These are phyloP conservation scores for Tachysurus fulvidraco DNA, from an alignment of 2,113 vertebrate genomes.

Conservation along the genomic window DNA sequence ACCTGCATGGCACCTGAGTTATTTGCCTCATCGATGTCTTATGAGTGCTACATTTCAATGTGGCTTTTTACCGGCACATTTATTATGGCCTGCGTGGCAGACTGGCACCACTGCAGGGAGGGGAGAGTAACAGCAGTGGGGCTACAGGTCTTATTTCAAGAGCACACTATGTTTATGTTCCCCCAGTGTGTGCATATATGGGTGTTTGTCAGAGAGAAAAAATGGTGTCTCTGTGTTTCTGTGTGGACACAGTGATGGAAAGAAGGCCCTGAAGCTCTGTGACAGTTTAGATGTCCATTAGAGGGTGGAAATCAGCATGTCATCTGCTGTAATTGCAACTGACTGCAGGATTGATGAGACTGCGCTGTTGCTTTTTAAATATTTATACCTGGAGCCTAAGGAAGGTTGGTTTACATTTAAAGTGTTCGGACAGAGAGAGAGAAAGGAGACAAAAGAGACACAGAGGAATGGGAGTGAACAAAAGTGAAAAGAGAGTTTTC, in stretches of 20 bases:
- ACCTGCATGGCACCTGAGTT: slow-evolving; percentile 51
- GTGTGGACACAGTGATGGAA: slow-evolving; percentile 17
- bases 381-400: slow-evolving; percentile 57
- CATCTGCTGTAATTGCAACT: slow-evolving; percentile 53
- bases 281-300: slow-evolving; percentile 50
- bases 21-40: slow-evolving; percentile 51
- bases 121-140: slow-evolving; percentile 42
- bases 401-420: slow-evolving; percentile 41
- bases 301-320: slow-evolving; percentile 41
- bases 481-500: slow-evolving; percentile 48
- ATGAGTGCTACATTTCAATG: slow-evolving; percentile 54
- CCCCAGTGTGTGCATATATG: slow-evolving; percentile 13
- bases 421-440: slow-evolving; percentile 13
- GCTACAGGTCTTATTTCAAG: slow-evolving; percentile 54
- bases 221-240: not conserved
- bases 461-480: slow-evolving; percentile 10
- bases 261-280: slow-evolving; percentile 30
- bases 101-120: slow-evolving; percentile 40
- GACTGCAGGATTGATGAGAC: slow-evolving; percentile 59
- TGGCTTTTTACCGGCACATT: slow-evolving; percentile 40
- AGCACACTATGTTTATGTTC: slow-evolving; percentile 44
- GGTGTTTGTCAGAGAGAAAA: slow-evolving; percentile 16
- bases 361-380: slow-evolving; percentile 56
- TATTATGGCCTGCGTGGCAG: slow-evolving; percentile 45
- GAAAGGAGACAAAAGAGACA: slow-evolving; percentile 26